Evolutionary conservation across 2,888 invertebrate species (phyloP), one percentile per base, ranked within the genome.

Genomic region (Pyrocoelia pectoralis): DNA sequence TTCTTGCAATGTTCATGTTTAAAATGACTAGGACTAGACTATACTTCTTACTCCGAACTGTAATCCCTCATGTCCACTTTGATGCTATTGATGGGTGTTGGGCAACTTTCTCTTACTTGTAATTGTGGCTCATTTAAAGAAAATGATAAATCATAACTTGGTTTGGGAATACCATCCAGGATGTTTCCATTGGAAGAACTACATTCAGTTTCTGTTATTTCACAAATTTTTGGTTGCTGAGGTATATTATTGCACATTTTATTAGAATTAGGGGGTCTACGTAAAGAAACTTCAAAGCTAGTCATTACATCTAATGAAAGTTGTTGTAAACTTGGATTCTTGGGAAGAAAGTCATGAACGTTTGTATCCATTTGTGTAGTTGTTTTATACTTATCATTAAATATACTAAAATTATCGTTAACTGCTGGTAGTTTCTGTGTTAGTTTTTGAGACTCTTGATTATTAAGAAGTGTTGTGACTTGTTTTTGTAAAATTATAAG

Each of bases 241-340:
- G 14, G 62, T 46, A 52, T 57, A 17, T 71, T 69, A 38, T 62
- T 62, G 13, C 15, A 33, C n/a, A 57, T 28, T 57, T 38, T 60
- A 33, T 65, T 65, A 14, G 54, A 49, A 57, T 67, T 65, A 48
- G 68, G 63, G 38, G 65, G 73, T 4, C 69, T 69, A 52, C 72
- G 66, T 50, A 81, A 73, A 0, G 80, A 79, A 74, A 89, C 85
- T 80, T 90, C 89, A 77, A 89, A 89, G 77, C 89, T 89, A 1
- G 89, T 89, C 87, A 89, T 90, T 1, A 90, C 86, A 60, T 89
- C 89, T 56, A 90, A 88, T 0, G 90, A 89, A 72, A 89, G 79
- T 85, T 88, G 71, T 80, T 84, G 74, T 57, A 74, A 60, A 77
- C 79, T 66, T 78, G 81, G 63, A 78, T 79, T 77, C 80, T 78